Evolutionary conservation across 2,113 vertebrate genomes (phyloP).

Genomic region (Paramormyrops kingsleyae): DNA sequence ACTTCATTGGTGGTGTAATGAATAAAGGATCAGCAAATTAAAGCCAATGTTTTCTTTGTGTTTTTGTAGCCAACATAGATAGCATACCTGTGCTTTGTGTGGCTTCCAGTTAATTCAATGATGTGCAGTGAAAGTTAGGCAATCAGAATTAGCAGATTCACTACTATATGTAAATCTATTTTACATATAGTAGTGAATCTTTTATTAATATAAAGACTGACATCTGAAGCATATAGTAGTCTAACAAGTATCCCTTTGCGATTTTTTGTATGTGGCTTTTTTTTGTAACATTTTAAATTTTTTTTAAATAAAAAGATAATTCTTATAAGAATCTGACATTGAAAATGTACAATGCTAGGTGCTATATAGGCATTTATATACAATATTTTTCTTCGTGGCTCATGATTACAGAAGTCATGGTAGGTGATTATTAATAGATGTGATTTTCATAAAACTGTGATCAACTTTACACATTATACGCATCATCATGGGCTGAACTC

Average conservation of each 20-base stretch:
- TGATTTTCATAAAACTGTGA: background rate
- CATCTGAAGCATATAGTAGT: background rate
- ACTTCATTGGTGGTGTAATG: slow-evolving; percentile 29
- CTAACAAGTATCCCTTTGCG: background rate
- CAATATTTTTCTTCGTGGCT: background rate
- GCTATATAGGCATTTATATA: background rate
- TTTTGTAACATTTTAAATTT: background rate
- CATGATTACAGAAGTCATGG: background rate
- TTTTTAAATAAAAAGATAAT: background rate
- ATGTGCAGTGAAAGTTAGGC: background rate
- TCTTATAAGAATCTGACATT: background rate
- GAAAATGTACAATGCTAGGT: background rate
- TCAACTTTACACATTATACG: background rate
- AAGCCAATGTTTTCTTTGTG: background rate
- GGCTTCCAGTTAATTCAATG: background rate
- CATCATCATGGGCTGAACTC: background rate
- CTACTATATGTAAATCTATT: background rate
- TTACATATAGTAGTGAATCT: no score
- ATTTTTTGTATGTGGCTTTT: background rate
- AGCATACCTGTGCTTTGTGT: background rate
- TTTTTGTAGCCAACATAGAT: background rate
- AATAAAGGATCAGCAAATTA: slow-evolving; percentile 25
- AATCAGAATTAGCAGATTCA: background rate
- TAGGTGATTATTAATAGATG: background rate
- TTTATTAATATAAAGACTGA: background rate